These are phyloP conservation scores for Heliconius nattereri DNA, from an alignment of 1,140 invertebrate genomes.

Conservation along the genomic window DNA sequence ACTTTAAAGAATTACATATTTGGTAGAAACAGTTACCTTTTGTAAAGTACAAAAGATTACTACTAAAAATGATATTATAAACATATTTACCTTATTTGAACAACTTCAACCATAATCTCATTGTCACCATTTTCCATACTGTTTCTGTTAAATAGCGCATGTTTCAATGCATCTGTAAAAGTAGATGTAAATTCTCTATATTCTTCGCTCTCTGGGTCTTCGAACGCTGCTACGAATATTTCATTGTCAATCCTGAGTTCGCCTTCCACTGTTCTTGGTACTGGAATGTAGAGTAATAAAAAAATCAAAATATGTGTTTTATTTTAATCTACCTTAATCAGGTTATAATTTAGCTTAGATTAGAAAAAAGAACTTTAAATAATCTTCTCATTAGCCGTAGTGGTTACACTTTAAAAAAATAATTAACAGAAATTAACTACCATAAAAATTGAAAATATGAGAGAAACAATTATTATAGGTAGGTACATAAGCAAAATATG, in stretches of 20 bases:
- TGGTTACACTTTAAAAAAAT: too few species aligned
- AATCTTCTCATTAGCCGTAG: too few species aligned
- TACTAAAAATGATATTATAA: background rate
- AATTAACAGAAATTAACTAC: too few species aligned
- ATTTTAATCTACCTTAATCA: too few species aligned
- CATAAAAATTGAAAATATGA: too few species aligned
- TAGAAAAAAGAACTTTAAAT: too few species aligned
- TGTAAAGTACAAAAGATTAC: background rate
- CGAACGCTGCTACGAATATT: slow-evolving; percentile 82
- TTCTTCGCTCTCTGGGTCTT: slow-evolving; percentile 83
- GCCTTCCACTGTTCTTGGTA: slow-evolving; percentile 86
- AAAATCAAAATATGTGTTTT: background rate
- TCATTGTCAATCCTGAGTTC: slow-evolving; percentile 85
- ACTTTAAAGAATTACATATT: too few species aligned
- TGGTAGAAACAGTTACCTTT: background rate
- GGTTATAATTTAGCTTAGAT: too few species aligned
- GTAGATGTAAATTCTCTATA: slow-evolving; percentile 82
- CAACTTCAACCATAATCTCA: slow-evolving; percentile 83
- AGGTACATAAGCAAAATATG: too few species aligned
- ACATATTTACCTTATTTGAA: slow-evolving; percentile 81
- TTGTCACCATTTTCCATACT: slow-evolving; percentile 79
- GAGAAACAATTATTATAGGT: too few species aligned
- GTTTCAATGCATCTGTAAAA: slow-evolving; percentile 80
- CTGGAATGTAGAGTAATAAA: slow-evolving; percentile 68
- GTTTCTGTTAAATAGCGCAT: slow-evolving; percentile 79